Evolutionary conservation across 2,113 vertebrate genomes (phyloP).

Genomic region (Gulo gulo): DNA sequence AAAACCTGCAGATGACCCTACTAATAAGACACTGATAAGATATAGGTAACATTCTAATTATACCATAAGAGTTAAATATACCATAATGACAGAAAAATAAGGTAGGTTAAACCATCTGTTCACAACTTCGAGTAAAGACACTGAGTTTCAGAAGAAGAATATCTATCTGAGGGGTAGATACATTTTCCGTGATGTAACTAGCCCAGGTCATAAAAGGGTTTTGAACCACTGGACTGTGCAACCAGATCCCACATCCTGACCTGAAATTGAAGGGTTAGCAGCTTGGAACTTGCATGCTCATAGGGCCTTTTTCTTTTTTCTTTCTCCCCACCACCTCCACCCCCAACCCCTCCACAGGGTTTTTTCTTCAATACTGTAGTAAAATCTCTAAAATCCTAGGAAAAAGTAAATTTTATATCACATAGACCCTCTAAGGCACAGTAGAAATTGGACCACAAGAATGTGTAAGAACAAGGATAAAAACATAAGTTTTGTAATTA

Average conservation of each 20-base stretch:
- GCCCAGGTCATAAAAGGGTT: neutral
- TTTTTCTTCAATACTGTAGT: neutral
- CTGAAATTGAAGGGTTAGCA: neutral
- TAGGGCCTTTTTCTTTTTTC: neutral
- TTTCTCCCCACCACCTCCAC: neutral
- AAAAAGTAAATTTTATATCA: neutral
- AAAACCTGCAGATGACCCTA: neutral
- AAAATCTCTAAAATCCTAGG: neutral
- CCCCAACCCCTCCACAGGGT: rapidly evolving
- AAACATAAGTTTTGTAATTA: constrained; percentile 4
- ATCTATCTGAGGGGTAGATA: neutral
- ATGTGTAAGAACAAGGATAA: neutral
- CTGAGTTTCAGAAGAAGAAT: neutral
- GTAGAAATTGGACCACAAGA: neutral
- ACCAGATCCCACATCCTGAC: neutral
- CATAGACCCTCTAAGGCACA: neutral
- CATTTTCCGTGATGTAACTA: neutral
- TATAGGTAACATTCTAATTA: neutral
- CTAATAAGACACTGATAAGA: neutral
- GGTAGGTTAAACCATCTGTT: neutral
- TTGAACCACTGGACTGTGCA: neutral
- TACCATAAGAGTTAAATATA: neutral
- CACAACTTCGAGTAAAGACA: neutral
- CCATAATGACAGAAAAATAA: neutral
- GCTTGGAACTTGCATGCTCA: neutral